Evolutionary conservation across 1,140 invertebrate species (phyloP), one percentile per base, ranked within the genome.

Genomic region (Eufriesea mexicana): DNA sequence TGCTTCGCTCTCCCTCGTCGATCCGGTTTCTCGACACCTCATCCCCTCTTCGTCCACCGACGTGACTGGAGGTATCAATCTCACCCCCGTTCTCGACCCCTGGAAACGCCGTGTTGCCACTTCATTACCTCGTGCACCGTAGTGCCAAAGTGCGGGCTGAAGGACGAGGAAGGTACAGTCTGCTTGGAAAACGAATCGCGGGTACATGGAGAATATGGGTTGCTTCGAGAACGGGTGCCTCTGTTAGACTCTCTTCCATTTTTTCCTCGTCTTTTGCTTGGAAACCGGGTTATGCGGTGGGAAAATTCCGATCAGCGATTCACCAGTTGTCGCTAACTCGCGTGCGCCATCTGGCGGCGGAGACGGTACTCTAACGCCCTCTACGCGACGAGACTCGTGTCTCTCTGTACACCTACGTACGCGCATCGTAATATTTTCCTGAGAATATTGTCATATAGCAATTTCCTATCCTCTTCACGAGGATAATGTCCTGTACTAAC

Each of bases 1-100:
- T 25, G 71, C 78, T 83, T 74, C 70, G 42, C 75, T 83, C 77
- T 76, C 80, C 47, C 67, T 82, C 79, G 84, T 84, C 88, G 89
- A 91, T 91, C 88, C 83, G 83, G 89, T 91, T 91, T 89, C 90
- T 87, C 90, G 90, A 91, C 90, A 91, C 90, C 88, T 90, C 87
- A 79, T 88, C 86, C 85, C 85, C 78, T 42, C 75, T 47, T 77
- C 77, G 77, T 62, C 84, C 74, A 67, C 77, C 89, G 89, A 91
- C 91, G 91, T 91, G 89, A 90, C 91, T 91, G 73, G 79, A 90
- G 88, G 89, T 91, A 91, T 91, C 91, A 91, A 91, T 91, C 91
- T 91, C 91, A 90, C 89, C 89, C 90, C 87, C 88, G 82, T 87
- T 90, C 88, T 86, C 90, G 84, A 87, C 86, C 85, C 89, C 87